A percentile compares a stretch with the other conserved stretches of the same genome.
Evolutionary conservation across 2,797 vertebrate genomes (phyloP).

Genomic region (Prionace glauca): DNA sequence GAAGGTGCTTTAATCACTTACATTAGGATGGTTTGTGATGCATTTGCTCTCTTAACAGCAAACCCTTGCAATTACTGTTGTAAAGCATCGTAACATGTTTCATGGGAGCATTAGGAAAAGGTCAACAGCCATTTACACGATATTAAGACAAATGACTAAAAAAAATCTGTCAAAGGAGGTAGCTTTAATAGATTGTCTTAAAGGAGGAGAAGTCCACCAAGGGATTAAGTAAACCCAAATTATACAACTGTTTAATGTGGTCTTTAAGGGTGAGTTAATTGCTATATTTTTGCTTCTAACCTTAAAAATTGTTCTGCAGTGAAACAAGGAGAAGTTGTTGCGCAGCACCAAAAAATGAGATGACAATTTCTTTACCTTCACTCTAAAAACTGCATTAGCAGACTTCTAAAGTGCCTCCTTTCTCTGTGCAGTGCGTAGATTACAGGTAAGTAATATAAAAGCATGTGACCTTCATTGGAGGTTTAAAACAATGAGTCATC

Average conservation of each 20-base stretch:
- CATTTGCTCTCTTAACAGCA: neutral
- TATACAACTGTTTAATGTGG: neutral
- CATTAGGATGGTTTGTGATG: neutral
- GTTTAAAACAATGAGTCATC: neutral
- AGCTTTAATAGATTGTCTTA: neutral
- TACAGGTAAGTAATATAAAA: neutral
- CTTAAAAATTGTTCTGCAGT: neutral
- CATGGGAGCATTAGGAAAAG: neutral
- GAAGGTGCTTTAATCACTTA: neutral
- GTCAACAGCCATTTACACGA: neutral
- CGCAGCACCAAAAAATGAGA: too few relatives aligned
- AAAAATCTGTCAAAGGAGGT: neutral
- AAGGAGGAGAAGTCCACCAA: neutral
- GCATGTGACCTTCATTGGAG: neutral
- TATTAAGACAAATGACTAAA: neutral
- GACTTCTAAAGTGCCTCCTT: neutral
- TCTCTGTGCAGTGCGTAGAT: neutral
- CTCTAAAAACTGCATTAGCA: too few relatives aligned
- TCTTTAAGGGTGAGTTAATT: neutral
- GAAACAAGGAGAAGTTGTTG: neutral
- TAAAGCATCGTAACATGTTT: neutral
- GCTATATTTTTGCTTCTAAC: neutral
- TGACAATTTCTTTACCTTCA: too few relatives aligned
- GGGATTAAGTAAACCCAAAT: neutral
- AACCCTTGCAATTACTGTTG: neutral